Evolutionary conservation across 2,888 invertebrate species (phyloP), one percentile per base, ranked within the genome.

Genomic region (Harpagoxenus sublaevis): DNA sequence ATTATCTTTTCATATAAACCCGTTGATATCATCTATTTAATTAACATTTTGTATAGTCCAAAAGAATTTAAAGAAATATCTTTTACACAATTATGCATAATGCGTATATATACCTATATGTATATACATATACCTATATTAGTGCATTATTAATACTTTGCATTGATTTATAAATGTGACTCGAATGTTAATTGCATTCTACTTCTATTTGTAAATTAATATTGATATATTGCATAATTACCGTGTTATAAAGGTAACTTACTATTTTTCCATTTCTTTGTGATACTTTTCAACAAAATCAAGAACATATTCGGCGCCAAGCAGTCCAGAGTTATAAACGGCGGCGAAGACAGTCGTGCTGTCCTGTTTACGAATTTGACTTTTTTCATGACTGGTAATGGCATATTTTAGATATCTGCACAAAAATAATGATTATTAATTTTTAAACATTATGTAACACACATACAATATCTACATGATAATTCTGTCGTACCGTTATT

Each of bases 321-420:
- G 87, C 84, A 55, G 84, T 85, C 91, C 94, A 89, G 86, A 90
- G n/a, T 66, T 93, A 90, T 71, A 91, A 62, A 96, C 94, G 0
- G 94, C 88, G 18, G 92, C 89, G 62, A 95, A 95, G 0, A 95
- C 94, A 6, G 87, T 89, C 0, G 89, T 87, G 18, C 93, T 94
- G 87, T 96, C 95, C 86, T 95, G 95, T 70, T 92, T 93, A 2
- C 95, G 94, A 55, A 96, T 95, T 84, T 93, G 93, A 3, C 92
- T 91, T 15, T 88, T 86, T 28, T 92, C 95, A 81, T 89, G 93
- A 18, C 28, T n/a, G 9, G 94, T 91, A 89, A 96, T 93, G 0
- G 96, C 95, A 91, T 95, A 94, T 3, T 92, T 77, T 23, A 97
- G 92, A 90, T 96, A 96, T 86, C 97, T 97, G 94, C 9, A 94